Evolutionary conservation across 2,888 invertebrate species (phyloP), one percentile per base, ranked within the genome.

Genomic region (Volucella zonaria): DNA sequence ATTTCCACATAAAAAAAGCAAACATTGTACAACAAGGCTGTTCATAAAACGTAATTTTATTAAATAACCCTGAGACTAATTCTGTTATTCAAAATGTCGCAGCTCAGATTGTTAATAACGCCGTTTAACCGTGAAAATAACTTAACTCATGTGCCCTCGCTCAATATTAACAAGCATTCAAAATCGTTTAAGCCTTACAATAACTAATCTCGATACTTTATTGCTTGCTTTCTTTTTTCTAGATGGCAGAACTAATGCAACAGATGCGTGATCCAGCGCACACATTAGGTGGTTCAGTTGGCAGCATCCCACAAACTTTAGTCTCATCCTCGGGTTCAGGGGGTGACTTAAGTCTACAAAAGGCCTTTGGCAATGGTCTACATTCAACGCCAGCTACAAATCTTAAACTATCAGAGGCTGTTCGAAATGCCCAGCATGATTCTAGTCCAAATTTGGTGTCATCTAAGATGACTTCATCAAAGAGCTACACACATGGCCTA

Each of bases 231-330:
- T 47, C 45, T 45, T 56, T n/a, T 23, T 89, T 89, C 0, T 70
- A 92, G 92, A 92, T 92, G 91, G 91, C 92, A 73, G 91, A 92
- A 89, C 88, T 92, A 73, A 92, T 92, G 92, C 92, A 92, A 88
- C 92, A 92, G 88, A 92, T 92, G 91, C 91, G 92, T 6, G 92
- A 92, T 88, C 92, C 92, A 38, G 91, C 90, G 18, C 92, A 92
- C 71, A 91, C 91, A 68, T 89, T 92, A 14, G 92, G 92, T 73
- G 92, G 92, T 70, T 92, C 92, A 2, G 91, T 92, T 76, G 92
- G 92, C 74, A 91, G 90, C 87, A 92, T 92, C 85, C 92, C 92
- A 12, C 91, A 92, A 86, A 91, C 91, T 2, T 87, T 92, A 81
- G 91, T 91, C 49, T 88, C 90, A 66, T 88, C 87, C 23, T 89